These are phyloP conservation scores for rat (Rattus norvegicus) DNA, from an alignment of 2,113 vertebrate genomes.

Conservation along the genomic window GRCr8 NC_086021.1:79505001-79505500, in stretches of 20 bases:
- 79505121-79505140: too few species aligned
- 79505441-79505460: conserved; percentile 24
- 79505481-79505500: not conserved
- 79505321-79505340: not conserved
- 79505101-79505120: too few species aligned
- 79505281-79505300: not conserved
- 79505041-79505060: not conserved
- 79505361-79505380: not conserved
- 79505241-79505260: not conserved
- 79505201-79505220: not conserved
- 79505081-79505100: too few species aligned
- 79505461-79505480: not conserved
- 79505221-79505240: not conserved
- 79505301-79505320: not conserved
- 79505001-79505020: too few species aligned
- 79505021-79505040: not conserved
- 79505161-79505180: not conserved
- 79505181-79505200: not conserved
- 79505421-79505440: not conserved
- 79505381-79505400: not conserved
- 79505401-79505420: not conserved
- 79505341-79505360: not conserved
- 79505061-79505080: too few species aligned
- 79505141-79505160: too few species aligned
- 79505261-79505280: not conserved